Conservation (phyloP, 2,797 vertebrate genomes). For the Ptychadena robeensis region DNA sequence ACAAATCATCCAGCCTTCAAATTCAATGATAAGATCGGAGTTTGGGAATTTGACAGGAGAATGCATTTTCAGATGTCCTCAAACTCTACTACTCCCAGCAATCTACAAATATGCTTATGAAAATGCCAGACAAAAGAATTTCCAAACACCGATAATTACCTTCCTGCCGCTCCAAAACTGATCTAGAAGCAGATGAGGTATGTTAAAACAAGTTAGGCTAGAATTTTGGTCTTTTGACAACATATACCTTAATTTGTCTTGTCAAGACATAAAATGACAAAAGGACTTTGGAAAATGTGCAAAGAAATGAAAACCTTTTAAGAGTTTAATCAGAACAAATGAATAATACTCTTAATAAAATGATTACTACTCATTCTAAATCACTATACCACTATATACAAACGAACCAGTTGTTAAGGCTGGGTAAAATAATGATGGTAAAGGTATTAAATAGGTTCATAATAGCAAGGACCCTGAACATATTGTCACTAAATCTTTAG, state of each 20-base stretch:
- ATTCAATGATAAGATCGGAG: constrained; percentile 67
- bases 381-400: too few species aligned
- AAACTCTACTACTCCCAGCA: constrained; percentile 57
- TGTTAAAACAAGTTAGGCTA: constrained; percentile 33
- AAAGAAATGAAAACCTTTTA: background rate
- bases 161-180: background rate
- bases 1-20: constrained; percentile 65
- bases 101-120: constrained; percentile 39
- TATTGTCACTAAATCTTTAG: too few species aligned
- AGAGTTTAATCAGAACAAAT: too few species aligned
- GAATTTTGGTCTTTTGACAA: constrained; percentile 1
- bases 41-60: constrained; percentile 64
- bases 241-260: constrained; percentile 7
- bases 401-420: too few species aligned
- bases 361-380: too few species aligned
- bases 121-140: constrained; percentile 52
- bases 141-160: constrained; percentile 43
- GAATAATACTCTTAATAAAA: too few species aligned
- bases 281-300: background rate
- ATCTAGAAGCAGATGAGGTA: constrained; percentile 26
- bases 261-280: constrained; percentile 12
- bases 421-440: too few species aligned
- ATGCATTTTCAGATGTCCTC: constrained; percentile 59
- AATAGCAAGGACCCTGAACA: too few species aligned
- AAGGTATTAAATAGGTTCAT: too few species aligned